phyloP scores from a whole-genome alignment of 2,113 vertebrate genomes.

The Sceloporus tristichus region DNA sequence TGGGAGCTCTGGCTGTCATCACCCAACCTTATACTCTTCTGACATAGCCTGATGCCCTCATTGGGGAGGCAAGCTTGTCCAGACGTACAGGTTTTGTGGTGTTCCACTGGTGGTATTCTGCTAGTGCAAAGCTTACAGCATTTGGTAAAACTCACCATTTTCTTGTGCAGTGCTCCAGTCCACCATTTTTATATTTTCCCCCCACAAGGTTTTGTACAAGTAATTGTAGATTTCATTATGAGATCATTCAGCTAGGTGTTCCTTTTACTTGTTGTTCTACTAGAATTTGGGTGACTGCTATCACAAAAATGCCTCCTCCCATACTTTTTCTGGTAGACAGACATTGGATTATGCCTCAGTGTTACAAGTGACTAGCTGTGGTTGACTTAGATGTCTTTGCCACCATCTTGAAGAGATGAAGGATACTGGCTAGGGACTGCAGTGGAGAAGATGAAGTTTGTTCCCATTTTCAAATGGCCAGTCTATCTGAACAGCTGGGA shows the following conservation, averaged over 20 bases:
- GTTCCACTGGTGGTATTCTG: not conserved
- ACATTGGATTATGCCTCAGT: not conserved
- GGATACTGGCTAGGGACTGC: not conserved
- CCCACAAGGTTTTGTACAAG: not conserved
- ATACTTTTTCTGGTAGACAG: not conserved
- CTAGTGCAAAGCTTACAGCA: not conserved
- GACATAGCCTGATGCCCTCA: not conserved
- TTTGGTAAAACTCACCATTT: not conserved
- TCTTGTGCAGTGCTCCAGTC: not conserved
- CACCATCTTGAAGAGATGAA: not conserved
- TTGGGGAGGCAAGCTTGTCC: not conserved
- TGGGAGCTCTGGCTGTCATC: conserved; percentile 38
- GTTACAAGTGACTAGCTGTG: no score
- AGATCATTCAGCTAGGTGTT: not conserved
- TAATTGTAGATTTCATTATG: not conserved
- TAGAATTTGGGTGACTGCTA: not conserved
- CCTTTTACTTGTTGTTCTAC: not conserved
- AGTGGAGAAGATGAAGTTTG: not conserved
- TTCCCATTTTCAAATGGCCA: not conserved
- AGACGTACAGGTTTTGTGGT: conserved; percentile 3
- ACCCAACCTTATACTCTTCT: conserved; percentile 13
- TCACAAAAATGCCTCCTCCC: not conserved
- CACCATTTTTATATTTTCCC: not conserved
- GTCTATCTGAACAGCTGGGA: not conserved
- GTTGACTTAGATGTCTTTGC: not conserved